Base-by-base conservation (phyloP, 2,888 invertebrate species). In the Noctua janthe region DNA sequence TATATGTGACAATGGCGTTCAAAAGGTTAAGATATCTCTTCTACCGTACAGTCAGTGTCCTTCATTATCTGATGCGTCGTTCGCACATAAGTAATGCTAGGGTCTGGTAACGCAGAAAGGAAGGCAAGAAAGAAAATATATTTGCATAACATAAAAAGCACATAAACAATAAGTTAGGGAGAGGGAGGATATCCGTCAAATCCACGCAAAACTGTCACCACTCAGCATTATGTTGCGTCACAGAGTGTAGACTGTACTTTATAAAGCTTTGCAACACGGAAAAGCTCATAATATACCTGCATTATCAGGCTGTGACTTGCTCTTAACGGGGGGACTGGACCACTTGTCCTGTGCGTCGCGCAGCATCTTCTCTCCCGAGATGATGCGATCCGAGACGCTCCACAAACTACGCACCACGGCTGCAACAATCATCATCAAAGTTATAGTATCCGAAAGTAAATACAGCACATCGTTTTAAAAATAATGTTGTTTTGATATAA, bases 331-430 rank as follows among this genome's bases (percentile, higher is more conserved):
- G 5, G 94, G 94, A 29, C 92, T 92, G 83, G 96, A 92, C 94
- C 95, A 95, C 86, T 93, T 94, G 80, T 97, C 97, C 71, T 96
- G 95, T 0, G 96, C 96, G 80, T 97, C 97, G 3, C 96, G 91
- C n/a, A 97, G 90, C 94, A 97, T 94, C 91, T 96, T 95, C 93
- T 97, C 97, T 0, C 95, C 97, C 0, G 91, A 85, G 74, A 96
- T 94, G 1, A 97, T 92, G 56, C 94, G 93, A 87, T 97, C 97
- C 0, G 95, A 95, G 47, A 96, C 95, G 35, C 89, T 88, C 97
- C 97, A 97, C 59, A 97, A 87, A 76, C 94, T 94, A 0, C 94
- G 94, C 0, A 97, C 95, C 6, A 96, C 94, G 2, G 93, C 97
- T 97, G 89, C 0, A 88, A 74, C n/a, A 35, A 73, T 17, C 11